Evolutionary conservation across 2,888 invertebrate genomes (phyloP), one percentile per base, ranked within the genome.

Genomic region (Dysmachus trigonus): DNA sequence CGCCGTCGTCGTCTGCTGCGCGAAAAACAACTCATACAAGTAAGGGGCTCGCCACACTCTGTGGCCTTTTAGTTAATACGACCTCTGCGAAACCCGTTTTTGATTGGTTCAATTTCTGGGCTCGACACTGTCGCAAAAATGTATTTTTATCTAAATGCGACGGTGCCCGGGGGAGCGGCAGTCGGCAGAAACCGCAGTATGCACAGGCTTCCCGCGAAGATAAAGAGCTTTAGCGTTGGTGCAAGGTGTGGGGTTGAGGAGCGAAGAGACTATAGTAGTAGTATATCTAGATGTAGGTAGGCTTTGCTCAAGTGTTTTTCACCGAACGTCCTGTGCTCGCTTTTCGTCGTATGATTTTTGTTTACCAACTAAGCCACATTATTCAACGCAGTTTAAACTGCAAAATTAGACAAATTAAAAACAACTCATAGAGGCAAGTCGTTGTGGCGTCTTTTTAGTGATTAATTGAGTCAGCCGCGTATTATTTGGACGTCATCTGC

Each of bases 71-170:
- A 81, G 81, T 81, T 81, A 53, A 81, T 47, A 53, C 33, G 81
- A 81, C 81, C 81, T 81, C 81, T 33, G 81, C 13, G 62, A 81
- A 81, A 81, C 81, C 31, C 62, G 81, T 62, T 81, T 62, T 53
- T 81, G 53, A 81, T 81, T 81, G 81, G 81, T 5, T 81, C 53
- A 81, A 53, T 81, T 81, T 81, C 81, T 81, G 81, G 81, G 81
- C 81, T 81, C 81, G 81, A 51, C 81, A 22, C 31, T 47, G 81
- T 62, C 33, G 81, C 81, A 81, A 62, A 35, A 76, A 18, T 27
- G 2, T 81, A 81, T 81, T 81, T 81, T 81, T 81, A 62, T 81
- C 77, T 13, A 77, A 47, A 47, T 47, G 13, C 77, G 74, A 7
- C 41, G 27, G 18, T 27, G 8, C 2, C 7, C 3, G 10, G 62